Conservation (phyloP, 1,140 invertebrate genomes). For the Cotesia glomerata region DNA sequence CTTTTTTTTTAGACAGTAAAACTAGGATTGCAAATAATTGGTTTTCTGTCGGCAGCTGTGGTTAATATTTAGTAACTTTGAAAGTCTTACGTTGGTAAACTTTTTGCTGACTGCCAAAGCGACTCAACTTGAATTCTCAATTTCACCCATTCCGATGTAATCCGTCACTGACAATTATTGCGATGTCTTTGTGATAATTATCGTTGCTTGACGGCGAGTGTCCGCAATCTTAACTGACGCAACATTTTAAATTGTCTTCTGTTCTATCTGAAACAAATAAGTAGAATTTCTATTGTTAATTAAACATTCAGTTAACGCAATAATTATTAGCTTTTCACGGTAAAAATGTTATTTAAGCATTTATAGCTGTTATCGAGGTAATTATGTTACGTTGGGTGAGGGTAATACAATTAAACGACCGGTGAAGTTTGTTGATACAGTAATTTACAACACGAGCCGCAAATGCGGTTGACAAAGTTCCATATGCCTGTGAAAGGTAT, state of each 20-base stretch:
- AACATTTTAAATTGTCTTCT: constrained; percentile 13
- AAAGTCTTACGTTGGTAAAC: neutral
- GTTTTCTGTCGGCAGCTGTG: neutral
- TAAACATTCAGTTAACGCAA: neutral
- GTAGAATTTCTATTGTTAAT: constrained; percentile 14
- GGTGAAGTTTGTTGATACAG: too few relatives aligned
- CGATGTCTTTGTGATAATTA: constrained; percentile 17
- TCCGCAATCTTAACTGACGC: constrained; percentile 29
- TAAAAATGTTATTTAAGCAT: too few relatives aligned
- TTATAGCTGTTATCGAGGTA: too few relatives aligned
- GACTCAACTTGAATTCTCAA: constrained; percentile 2
- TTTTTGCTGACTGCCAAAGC: neutral
- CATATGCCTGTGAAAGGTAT: too few relatives aligned
- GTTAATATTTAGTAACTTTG: neutral
- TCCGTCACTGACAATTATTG: constrained; percentile 12
- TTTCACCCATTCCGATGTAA: constrained; percentile 11
- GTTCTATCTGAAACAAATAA: constrained; percentile 17
- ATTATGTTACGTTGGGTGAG: too few relatives aligned
- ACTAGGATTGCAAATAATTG: neutral
- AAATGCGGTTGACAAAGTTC: too few relatives aligned
- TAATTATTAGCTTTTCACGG: too few relatives aligned
- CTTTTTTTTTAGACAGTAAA: too few relatives aligned
- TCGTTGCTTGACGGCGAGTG: constrained; percentile 40
- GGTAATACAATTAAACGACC: too few relatives aligned
- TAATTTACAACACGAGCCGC: too few relatives aligned